Percentiles rank a stretch among this genome's conserved stretches.
These are phyloP conservation scores for Drosophila carrolli DNA, from an alignment of 1,140 invertebrate genomes.

Conservation along the genomic window DNA sequence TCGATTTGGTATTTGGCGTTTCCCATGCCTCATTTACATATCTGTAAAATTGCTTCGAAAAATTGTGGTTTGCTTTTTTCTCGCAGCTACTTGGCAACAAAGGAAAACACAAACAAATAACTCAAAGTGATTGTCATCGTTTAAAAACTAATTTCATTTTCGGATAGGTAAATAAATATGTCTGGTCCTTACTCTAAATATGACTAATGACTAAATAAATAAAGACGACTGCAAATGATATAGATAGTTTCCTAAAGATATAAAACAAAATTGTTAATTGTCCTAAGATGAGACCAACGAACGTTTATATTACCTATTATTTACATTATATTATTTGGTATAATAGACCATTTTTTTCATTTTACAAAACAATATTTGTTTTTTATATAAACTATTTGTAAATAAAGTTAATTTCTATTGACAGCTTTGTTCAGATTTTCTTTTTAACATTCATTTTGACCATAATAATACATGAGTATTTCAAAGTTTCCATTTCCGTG, in stretches of 20 bases:
- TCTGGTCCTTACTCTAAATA: no score
- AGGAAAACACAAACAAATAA: conserved; percentile 17
- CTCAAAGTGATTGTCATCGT: conserved; percentile 19
- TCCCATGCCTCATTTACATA: conserved; percentile 62
- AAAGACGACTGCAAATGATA: not conserved
- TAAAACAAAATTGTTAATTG: no score
- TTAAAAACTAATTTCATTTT: conserved; percentile 4
- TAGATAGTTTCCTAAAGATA: no score
- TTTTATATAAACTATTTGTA: no score
- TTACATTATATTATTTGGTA: no score
- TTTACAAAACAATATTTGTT: no score
- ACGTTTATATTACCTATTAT: no score
- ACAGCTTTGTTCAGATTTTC: not conserved
- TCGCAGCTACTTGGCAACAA: conserved; percentile 37
- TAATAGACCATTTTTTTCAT: no score
- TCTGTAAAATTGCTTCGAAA: conserved; percentile 55
- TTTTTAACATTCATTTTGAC: conserved; percentile 7
- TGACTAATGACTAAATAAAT: not conserved
- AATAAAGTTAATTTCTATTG: not conserved
- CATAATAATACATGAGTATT: conserved; percentile 14
- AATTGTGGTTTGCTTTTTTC: conserved; percentile 42
- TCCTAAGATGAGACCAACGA: no score
- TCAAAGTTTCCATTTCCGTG: conserved; percentile 12
- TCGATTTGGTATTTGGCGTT: conserved; percentile 8
- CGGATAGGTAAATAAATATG: conserved; percentile 29